Base-by-base conservation (phyloP, 2,113 vertebrate species). In the Podilymbus podiceps region DNA sequence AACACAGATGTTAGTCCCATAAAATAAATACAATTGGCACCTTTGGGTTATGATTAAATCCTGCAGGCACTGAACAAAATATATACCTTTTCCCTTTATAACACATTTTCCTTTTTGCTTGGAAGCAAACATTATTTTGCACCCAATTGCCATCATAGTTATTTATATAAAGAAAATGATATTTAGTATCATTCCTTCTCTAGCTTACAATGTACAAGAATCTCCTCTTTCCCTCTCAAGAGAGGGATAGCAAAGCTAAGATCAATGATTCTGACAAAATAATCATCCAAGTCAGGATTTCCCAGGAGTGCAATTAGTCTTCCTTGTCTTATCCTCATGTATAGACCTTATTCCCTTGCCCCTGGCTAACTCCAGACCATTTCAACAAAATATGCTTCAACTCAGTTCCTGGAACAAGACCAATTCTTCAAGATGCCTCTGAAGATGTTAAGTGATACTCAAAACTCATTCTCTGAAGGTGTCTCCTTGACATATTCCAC, bases 1-100 rank as follows among this genome's bases (percentile, higher is more conserved):
- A 97, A 93, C 96, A 95, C 97, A 98, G 98, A 97, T 98, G 98
- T 98, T 98, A 96, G 88, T 94, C 95, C 95, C 42, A 69, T 95
- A 96, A 98, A 98, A 98, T 95, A 97, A 98, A 97, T 92, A 94
- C 91, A 94, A 68, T 60, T 96, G 96, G 95, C 95, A 98, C 79
- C 95, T 98, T 95, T 72, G 94, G 92, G 90, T 91, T 97, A 82
- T 95, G 76, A 96, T 96, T 97, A 95, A 98, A 97, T 96, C 90
- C 97, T 98, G 40, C 56, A 92, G 93, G 86, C 67, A 83, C 75
- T 93, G 69, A 91, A 80, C 27, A 80, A 93, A 95, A 66, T 31
- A 46, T 31, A 64, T 50, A 87, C 6, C 55, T 83, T 93, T 94
- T 67, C 27, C 46, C 55, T 88, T 67, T 82, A 77, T 53, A 89